phyloP scores from a whole-genome alignment of 2,797 vertebrate genomes.

The Knipowitschia caucasica region DNA sequence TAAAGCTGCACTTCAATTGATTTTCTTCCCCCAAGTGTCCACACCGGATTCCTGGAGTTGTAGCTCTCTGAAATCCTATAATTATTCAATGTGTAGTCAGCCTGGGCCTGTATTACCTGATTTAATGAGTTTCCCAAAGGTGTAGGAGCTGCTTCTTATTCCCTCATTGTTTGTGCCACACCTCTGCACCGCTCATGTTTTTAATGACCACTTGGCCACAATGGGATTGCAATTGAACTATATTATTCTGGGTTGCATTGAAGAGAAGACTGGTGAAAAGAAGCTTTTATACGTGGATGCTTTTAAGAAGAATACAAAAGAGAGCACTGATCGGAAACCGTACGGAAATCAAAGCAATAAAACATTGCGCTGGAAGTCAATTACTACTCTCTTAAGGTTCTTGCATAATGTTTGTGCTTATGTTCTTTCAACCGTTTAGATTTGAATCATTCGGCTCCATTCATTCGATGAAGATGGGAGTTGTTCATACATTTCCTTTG shows the following conservation, averaged over 20 bases:
- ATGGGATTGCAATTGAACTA: slow-evolving; percentile 34
- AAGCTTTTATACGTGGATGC: background rate
- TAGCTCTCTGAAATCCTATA: slow-evolving; percentile 52
- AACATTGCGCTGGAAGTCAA: background rate
- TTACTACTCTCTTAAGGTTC: background rate
- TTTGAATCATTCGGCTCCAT: too few species aligned
- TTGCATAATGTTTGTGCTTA: background rate
- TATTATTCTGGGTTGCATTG: slow-evolving; percentile 19
- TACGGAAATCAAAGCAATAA: background rate
- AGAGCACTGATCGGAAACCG: background rate
- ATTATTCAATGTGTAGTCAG: slow-evolving; percentile 48
- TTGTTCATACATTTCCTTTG: too few species aligned
- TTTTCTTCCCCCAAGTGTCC: slow-evolving; percentile 40
- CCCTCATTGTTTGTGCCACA: slow-evolving; percentile 23
- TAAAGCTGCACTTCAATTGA: slow-evolving; percentile 57
- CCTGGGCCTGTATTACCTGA: slow-evolving; percentile 33
- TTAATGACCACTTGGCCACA: slow-evolving; percentile 49
- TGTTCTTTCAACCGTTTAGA: background rate
- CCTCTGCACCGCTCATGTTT: slow-evolving; percentile 28
- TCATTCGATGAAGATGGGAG: too few species aligned
- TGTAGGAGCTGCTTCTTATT: slow-evolving; percentile 39
- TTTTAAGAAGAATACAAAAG: background rate
- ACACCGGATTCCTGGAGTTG: slow-evolving; percentile 51
- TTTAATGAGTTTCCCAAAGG: slow-evolving; percentile 65
- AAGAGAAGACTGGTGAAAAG: background rate